Percentiles rank a stretch among this genome's conserved stretches.
Evolutionary conservation across 1,140 invertebrate genomes (phyloP).

Genomic region (Tetranychus cinnabarinus): DNA sequence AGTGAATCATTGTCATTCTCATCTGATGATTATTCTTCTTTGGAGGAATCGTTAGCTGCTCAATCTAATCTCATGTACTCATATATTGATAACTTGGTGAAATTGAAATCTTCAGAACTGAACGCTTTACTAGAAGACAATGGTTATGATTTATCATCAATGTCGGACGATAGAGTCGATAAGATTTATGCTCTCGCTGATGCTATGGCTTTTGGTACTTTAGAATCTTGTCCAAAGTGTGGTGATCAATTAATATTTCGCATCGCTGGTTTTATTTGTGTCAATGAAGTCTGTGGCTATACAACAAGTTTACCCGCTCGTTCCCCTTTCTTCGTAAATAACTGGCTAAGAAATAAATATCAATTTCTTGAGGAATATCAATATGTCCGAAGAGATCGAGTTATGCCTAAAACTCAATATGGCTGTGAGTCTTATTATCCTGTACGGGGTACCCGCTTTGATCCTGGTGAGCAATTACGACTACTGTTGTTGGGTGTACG

Average conservation of each 20-base stretch:
- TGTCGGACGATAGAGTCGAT: slow-evolving; percentile 23
- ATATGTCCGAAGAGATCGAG: background rate
- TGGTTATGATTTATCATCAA: slow-evolving; percentile 34
- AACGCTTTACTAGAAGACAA: background rate
- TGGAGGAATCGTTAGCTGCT: slow-evolving; percentile 53
- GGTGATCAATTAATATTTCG: slow-evolving; percentile 40
- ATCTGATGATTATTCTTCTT: slow-evolving; percentile 18
- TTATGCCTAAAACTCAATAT: too few species aligned
- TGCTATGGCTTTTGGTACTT: slow-evolving; percentile 59
- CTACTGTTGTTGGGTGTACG: too few species aligned
- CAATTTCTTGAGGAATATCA: slow-evolving; percentile 30
- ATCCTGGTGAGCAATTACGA: too few species aligned
- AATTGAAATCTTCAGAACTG: slow-evolving; percentile 12
- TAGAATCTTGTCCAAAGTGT: slow-evolving; percentile 54
- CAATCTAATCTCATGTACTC: slow-evolving; percentile 32
- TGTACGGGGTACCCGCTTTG: too few species aligned
- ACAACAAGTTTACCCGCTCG: slow-evolving; percentile 48
- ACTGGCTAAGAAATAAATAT: slow-evolving; percentile 31
- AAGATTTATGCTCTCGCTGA: slow-evolving; percentile 43
- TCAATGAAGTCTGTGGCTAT: slow-evolving; percentile 65
- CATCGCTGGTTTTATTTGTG: slow-evolving; percentile 52
- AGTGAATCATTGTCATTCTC: slow-evolving; percentile 16
- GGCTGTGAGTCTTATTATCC: too few species aligned
- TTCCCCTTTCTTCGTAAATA: slow-evolving; percentile 43
- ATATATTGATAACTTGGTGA: slow-evolving; percentile 14